Evolutionary conservation across 1,140 invertebrate genomes (phyloP).

Genomic region (Gonatopus flavifemur): DNA sequence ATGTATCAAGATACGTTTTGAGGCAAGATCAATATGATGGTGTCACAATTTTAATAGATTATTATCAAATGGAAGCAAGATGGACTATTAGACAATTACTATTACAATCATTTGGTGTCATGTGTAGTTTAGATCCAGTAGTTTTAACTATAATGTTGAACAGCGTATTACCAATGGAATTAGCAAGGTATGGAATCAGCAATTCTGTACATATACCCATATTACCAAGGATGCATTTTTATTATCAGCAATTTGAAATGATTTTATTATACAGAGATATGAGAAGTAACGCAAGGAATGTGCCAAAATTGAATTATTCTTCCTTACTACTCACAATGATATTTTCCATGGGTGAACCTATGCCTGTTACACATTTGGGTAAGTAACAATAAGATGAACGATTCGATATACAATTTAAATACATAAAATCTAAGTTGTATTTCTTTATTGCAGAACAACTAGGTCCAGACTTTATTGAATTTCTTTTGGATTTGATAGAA

Average conservation of each 20-base stretch:
- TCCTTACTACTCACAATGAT: constrained; percentile 81
- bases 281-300: constrained; percentile 70
- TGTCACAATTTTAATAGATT: constrained; percentile 77
- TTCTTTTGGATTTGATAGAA: constrained; percentile 80
- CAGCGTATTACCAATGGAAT: constrained; percentile 84
- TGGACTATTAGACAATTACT: constrained; percentile 80
- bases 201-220: neutral
- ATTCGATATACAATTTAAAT: no score
- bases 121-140: constrained; percentile 80
- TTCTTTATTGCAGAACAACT: constrained; percentile 69
- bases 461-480: constrained; percentile 75
- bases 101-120: constrained; percentile 80
- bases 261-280: constrained; percentile 63
- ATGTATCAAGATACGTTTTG: constrained; percentile 76
- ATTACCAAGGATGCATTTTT: constrained; percentile 1
- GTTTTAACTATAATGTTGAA: constrained; percentile 79
- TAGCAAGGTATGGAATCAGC: constrained; percentile 72
- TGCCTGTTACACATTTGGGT: constrained; percentile 82
- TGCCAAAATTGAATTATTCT: constrained; percentile 72
- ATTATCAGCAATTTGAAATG: neutral
- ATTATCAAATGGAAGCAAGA: constrained; percentile 91
- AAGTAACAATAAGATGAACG: no score
- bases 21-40: constrained; percentile 75
- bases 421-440: constrained; percentile 7
- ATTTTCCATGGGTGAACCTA: constrained; percentile 83